Evolutionary conservation across 2,113 vertebrate species (phyloP).

Genomic region (Corvus hawaiiensis): DNA sequence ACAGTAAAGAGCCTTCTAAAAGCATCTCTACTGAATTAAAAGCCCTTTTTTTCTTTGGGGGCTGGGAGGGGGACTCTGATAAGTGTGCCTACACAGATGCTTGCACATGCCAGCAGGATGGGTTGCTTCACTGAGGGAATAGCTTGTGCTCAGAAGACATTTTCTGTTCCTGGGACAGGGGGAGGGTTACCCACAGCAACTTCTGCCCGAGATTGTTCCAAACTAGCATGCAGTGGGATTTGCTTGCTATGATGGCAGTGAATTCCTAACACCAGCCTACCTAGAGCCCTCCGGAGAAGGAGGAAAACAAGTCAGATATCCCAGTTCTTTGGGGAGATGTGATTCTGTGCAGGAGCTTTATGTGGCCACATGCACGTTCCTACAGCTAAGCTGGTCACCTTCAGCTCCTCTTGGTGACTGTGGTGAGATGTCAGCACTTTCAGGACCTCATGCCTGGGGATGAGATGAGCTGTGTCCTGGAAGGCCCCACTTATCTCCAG

Average conservation of each 20-base stretch:
- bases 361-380: fast-evolving
- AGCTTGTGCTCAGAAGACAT: not conserved
- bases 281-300: not conserved
- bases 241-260: not conserved
- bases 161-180: not conserved
- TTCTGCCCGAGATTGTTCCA: not conserved
- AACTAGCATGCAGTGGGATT: fast-evolving
- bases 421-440: not conserved
- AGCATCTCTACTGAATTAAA: not conserved
- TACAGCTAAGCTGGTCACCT: not conserved
- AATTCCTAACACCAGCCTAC: not conserved
- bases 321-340: not conserved
- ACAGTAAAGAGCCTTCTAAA: not conserved
- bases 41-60: not conserved
- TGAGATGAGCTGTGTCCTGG: not conserved
- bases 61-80: not conserved
- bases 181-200: not conserved
- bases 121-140: not conserved
- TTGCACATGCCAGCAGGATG: not conserved
- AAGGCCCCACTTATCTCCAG: not conserved
- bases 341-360: not conserved
- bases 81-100: not conserved
- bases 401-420: not conserved
- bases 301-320: not conserved
- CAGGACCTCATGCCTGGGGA: not conserved